phyloP scores from a whole-genome alignment of 2,113 vertebrate genomes.

The Elanus axillaris region DNA sequence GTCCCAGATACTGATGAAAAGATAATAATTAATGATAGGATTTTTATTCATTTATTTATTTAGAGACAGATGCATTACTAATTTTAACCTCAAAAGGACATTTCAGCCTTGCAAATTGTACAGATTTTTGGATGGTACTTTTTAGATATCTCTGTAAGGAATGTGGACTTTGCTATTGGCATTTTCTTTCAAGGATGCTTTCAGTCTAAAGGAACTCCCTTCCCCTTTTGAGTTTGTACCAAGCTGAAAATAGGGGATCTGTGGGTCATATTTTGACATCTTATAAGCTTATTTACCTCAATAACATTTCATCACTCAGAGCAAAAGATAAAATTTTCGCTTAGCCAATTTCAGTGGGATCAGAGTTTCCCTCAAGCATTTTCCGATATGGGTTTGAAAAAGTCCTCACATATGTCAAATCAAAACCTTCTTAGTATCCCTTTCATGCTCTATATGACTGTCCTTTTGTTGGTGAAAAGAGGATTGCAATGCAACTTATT shows the following conservation, averaged over 20 bases:
- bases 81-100: conserved; percentile 63
- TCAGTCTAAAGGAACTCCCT: background rate
- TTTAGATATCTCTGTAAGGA: conserved; percentile 14
- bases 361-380: background rate
- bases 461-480: background rate
- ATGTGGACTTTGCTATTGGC: background rate
- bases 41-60: conserved; percentile 66
- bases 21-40: conserved; percentile 65
- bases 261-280: background rate
- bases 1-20: conserved; percentile 57
- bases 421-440: background rate
- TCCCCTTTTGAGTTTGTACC: background rate
- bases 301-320: background rate
- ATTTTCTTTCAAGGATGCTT: background rate
- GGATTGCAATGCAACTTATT: background rate
- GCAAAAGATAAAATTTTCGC: background rate
- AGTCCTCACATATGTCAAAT: background rate
- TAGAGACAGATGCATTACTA: conserved; percentile 61
- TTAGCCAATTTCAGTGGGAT: background rate
- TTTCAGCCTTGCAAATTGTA: conserved; percentile 47
- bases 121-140: conserved; percentile 37
- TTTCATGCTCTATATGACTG: background rate
- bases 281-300: background rate
- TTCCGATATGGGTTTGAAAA: background rate
- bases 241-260: background rate